phyloP scores from a whole-genome alignment of 2,113 vertebrate genomes.

The Seriola aureovittata region DNA sequence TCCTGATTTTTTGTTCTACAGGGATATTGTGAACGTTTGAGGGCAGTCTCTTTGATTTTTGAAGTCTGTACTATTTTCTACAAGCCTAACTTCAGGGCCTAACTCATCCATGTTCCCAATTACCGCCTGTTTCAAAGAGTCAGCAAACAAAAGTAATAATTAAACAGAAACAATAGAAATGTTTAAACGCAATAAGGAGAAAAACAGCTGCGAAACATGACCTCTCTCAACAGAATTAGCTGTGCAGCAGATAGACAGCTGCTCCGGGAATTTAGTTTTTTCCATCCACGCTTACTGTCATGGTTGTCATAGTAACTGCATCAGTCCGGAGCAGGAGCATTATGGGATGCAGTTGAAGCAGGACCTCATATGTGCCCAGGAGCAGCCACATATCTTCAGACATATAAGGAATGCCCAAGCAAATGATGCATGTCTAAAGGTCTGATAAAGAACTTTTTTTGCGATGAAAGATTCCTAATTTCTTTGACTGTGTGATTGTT shows the following conservation, averaged over 20 bases:
- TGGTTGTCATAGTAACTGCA: conserved; percentile 47
- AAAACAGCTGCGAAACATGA: conserved; percentile 41
- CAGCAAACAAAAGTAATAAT: conserved; percentile 15
- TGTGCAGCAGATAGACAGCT: conserved; percentile 15
- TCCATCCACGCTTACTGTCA: conserved; percentile 9
- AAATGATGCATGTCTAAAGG: too few relatives aligned
- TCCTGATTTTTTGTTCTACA: neutral
- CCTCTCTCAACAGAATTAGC: conserved; percentile 13
- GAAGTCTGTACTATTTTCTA: neutral
- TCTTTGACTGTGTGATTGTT: neutral
- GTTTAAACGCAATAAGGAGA: conserved; percentile 4
- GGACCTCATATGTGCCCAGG: conserved; percentile 4
- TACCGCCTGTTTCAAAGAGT: conserved; percentile 13
- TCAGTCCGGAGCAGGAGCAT: conserved; percentile 13
- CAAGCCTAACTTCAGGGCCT: neutral
- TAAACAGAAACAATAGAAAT: conserved; percentile 5
- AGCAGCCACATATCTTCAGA: neutral
- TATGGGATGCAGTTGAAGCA: conserved; percentile 56
- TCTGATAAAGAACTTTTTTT: neutral
- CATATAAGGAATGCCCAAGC: too few relatives aligned
- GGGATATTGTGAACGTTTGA: conserved; percentile 1
- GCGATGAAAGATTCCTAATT: too few relatives aligned
- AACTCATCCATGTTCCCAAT: conserved; percentile 2
- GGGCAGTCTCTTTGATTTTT: too few relatives aligned
- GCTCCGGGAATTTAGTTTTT: neutral